Percentiles rank a stretch among this genome's conserved stretches.
Conservation (phyloP, 2,797 vertebrate genomes). For the Phrynocephalus forsythii region DNA sequence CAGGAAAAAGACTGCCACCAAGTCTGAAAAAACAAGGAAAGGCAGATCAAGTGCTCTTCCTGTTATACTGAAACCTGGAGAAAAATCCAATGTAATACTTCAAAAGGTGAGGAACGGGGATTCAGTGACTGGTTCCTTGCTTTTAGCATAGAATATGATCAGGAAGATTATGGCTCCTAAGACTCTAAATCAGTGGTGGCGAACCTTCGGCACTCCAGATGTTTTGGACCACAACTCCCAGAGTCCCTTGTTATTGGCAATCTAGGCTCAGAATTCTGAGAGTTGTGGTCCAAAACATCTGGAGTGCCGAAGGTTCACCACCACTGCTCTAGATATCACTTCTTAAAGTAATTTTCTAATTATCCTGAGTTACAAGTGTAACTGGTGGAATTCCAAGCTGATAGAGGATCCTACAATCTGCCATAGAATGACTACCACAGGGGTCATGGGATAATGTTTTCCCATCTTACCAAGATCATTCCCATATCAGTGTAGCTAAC, state of each 20-base stretch:
- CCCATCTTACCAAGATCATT: neutral
- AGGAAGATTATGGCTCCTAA: neutral
- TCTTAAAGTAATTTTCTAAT: neutral
- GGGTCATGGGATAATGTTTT: neutral
- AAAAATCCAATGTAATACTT: conserved; percentile 8
- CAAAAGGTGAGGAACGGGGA: conserved; percentile 12
- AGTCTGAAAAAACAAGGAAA: conserved; percentile 23
- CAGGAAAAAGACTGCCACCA: conserved; percentile 29
- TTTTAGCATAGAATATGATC: neutral
- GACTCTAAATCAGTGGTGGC: too few species aligned
- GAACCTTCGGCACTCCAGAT: too few species aligned
- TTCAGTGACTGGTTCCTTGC: neutral
- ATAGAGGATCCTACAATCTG: neutral
- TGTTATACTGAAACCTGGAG: neutral
- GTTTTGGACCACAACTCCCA: too few species aligned
- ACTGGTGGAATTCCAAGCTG: neutral
- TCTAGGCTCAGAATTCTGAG: too few species aligned
- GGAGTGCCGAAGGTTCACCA: too few species aligned
- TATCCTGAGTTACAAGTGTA: neutral
- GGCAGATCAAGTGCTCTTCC: conserved; percentile 18
- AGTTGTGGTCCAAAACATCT: too few species aligned
- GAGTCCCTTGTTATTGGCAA: too few species aligned
- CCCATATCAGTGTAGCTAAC: neutral
- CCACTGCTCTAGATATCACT: neutral
- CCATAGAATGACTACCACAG: neutral